Evolutionary conservation across 2,113 vertebrate species (phyloP).

Genomic region (rabbit (Oryctolagus cuniculus)): mOryCun1.1 NC_091453.1:56706501-56707000

Average conservation of each 20-base stretch:
- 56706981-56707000: background rate
- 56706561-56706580: background rate
- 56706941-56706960: background rate
- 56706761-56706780: background rate
- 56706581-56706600: background rate
- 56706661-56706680: background rate
- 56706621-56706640: background rate
- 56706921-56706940: background rate
- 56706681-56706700: background rate
- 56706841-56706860: background rate
- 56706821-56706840: background rate
- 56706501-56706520: background rate
- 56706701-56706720: background rate
- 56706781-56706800: background rate
- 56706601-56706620: background rate
- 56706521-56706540: background rate
- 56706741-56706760: background rate
- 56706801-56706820: background rate
- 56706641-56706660: background rate
- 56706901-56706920: background rate
- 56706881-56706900: background rate
- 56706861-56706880: background rate
- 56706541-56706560: background rate
- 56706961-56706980: background rate
- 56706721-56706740: background rate